Base-by-base conservation (phyloP, 53 echinoderm and acorn worm genomes). In the Glandiceps talaboti region DNA sequence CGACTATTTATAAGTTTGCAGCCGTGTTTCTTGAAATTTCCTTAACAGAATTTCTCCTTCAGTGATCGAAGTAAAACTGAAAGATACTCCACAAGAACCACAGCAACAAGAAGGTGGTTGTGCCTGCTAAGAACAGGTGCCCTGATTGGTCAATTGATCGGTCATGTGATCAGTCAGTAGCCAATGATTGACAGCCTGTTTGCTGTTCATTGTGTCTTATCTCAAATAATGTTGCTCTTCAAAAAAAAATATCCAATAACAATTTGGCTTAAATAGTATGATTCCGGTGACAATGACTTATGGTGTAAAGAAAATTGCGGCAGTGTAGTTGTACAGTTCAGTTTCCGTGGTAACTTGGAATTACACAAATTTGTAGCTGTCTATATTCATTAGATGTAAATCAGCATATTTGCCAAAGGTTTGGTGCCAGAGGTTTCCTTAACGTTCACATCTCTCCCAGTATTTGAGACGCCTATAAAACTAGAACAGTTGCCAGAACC, bases 41-140 rank as follows among this genome's bases (percentile, higher is more conserved):
- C 89, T 91, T 89, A 86, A 86, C 92, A 76, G 79, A 73, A 79
- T 33, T 84, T 85, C 83, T 80, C 77, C 76, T 82, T 76, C 95
- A 94, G 95, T 94, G 88, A 94, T 92, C 31, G 95, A 94, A 77
- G 92, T 94, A 74, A 92, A 88, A 84, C 92, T 94, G n/a, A 88
- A 92, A 84, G 88, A 88, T 84, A 94, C 83, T 81, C 81, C 86
- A 80, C 80, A 90, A 80, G 95, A 92, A 30, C 81, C 90, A 31
- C 92, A 82, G 75, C 90, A 84, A 29, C 90, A 85, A 83, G 87
- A 86, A 30, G 82, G 92, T 79, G 77, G 88, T 76, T 94, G 95
- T 83, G 85, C 95, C 82, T 94, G 95, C 82, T 94, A 90, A 94
- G 82, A 78, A 80, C 74, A 72, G 76, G 28, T 31, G 33, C 76